Base-by-base conservation (phyloP, 2,113 vertebrate genomes). In the Sceloporus tristichus region DNA sequence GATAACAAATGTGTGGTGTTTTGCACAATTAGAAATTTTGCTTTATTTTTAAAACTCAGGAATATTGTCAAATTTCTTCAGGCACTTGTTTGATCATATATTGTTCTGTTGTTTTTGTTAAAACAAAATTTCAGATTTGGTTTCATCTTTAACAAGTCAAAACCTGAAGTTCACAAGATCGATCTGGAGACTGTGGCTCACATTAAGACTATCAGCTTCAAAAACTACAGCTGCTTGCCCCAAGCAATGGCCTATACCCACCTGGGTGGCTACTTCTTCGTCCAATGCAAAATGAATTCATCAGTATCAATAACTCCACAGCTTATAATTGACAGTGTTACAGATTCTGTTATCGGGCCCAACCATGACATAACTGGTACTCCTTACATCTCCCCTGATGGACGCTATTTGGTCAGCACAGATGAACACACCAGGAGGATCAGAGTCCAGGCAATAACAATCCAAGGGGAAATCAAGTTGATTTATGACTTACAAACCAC, bases 211-310 rank as follows among this genome's bases (percentile, higher is more conserved):
- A 98, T 99, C 94, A 95, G 87, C 95, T 96, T 99, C 77, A 94
- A 91, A 75, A 96, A 95, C 84, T 93, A 96, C 6, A 93, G 97
- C 97, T 99, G 99, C 66, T 0, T 96, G 0, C 99, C 98, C 0
- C 95, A 95, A 91, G 95, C 96, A 96, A 98, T 99, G 98, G 98
- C 97, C 0, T 98, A 99, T 91, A 98, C 98, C 0, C 99, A 99
- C 91, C 94, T 99, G 87, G 98, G 98, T 0, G 98, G 99, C 40
- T 98, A 98, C 95, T 98, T 97, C 95, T 97, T 99, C 0, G 85
- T 99, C 85, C 98, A 98, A 87, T 99, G 99, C 91, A 89, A 90
- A 82, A 94, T 89, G 85, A 95, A 84, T 29, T 74, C 70, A 77
- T 84, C 70, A 0, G 40, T 68, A 0, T 3, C 86, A 0, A 0